Evolutionary conservation across 1,140 invertebrate species (phyloP).

Genomic region (Neodiprion virginianus): DNA sequence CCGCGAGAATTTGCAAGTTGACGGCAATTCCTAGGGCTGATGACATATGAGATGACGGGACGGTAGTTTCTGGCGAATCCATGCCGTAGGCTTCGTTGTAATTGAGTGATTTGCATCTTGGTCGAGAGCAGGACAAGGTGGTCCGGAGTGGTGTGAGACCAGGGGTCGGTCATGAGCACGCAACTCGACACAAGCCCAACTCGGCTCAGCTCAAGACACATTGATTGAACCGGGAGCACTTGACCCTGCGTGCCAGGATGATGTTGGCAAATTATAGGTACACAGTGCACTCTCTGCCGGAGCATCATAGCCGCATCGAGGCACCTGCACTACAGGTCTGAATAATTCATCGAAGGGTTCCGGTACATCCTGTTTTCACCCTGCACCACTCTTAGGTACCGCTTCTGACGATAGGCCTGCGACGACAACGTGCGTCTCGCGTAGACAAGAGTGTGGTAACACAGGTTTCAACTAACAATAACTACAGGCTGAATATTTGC

Average conservation of each 20-base stretch:
- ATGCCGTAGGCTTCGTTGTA: constrained; percentile 44
- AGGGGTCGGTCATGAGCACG: constrained; percentile 35
- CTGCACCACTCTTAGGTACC: too few relatives aligned
- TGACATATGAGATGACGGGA: too few relatives aligned
- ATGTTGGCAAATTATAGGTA: constrained; percentile 52
- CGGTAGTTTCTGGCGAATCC: not conserved
- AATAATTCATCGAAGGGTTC: constrained; percentile 5
- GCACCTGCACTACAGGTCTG: not conserved
- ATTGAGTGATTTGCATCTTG: constrained; percentile 59
- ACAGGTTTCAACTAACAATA: too few relatives aligned
- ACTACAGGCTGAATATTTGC: too few relatives aligned
- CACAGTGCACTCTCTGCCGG: not conserved
- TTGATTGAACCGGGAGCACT: constrained; percentile 55
- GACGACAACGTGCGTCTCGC: too few relatives aligned
- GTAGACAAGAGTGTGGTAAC: too few relatives aligned
- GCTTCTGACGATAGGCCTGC: too few relatives aligned
- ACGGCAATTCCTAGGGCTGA: not conserved
- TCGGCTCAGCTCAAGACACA: constrained; percentile 30
- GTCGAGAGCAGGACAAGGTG: constrained; percentile 29
- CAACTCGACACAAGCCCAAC: constrained; percentile 18
- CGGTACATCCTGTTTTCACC: not conserved
- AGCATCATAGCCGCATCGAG: not conserved
- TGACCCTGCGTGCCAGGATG: constrained; percentile 52
- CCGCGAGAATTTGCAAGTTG: not conserved
- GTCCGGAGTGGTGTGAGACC: constrained; percentile 10